Percentiles rank a stretch among this genome's conserved stretches.
Evolutionary conservation across 2,113 vertebrate genomes (phyloP).

Genomic region (Ellobius talpinus): DNA sequence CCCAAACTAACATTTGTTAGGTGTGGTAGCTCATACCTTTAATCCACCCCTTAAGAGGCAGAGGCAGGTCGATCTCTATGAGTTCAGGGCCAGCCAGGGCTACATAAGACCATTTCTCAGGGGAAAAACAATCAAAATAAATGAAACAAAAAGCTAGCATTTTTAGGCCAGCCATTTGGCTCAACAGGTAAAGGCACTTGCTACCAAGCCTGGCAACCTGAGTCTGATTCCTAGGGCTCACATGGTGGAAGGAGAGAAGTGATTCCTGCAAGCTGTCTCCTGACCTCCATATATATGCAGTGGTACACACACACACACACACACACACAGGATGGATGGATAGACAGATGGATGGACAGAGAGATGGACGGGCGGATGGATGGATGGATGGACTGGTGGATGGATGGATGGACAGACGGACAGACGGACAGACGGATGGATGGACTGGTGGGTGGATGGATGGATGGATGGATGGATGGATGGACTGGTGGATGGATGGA

Average conservation of each 20-base stretch:
- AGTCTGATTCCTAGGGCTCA: background rate
- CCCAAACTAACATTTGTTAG: background rate
- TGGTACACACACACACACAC: background rate
- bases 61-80: background rate
- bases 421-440: too few species aligned
- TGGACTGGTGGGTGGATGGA: too few species aligned
- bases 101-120: background rate
- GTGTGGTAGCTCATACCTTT: background rate
- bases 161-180: background rate
- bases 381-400: too few species aligned
- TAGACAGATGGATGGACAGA: rapidly evolving
- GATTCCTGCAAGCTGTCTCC: background rate
- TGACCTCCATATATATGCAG: background rate
- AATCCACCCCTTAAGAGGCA: background rate
- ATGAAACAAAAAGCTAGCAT: background rate
- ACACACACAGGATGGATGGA: background rate
- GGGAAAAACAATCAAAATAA: background rate
- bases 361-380: too few species aligned
- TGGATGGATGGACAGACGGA: too few species aligned
- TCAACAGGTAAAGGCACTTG: background rate
- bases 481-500: too few species aligned
- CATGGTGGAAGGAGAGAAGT: background rate
- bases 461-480: too few species aligned
- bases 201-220: background rate
- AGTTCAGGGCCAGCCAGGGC: background rate